Conservation (phyloP, 2,888 invertebrate species). For the Melieria omissa region DNA sequence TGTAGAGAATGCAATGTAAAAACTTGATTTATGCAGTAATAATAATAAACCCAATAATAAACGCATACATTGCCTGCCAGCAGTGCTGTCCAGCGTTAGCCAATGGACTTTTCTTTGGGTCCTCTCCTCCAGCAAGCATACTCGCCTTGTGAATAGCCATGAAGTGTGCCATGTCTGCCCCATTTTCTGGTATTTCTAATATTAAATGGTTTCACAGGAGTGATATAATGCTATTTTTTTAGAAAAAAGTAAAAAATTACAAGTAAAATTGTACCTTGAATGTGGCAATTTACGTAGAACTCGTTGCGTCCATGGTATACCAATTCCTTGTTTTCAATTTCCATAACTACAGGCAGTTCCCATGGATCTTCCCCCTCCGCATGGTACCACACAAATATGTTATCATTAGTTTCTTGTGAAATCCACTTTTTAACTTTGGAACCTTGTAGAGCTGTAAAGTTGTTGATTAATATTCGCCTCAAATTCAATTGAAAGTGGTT, state of each 20-base stretch:
- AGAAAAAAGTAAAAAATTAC: no score
- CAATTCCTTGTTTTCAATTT: constrained; percentile 71
- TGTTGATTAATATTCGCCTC: no score
- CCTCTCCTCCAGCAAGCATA: constrained; percentile 69
- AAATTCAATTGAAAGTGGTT: constrained; percentile 19
- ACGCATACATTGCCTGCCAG: constrained; percentile 69
- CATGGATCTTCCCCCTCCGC: constrained; percentile 79
- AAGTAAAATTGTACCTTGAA: constrained; percentile 66
- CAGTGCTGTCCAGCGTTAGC: constrained; percentile 68
- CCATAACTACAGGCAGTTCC: constrained; percentile 71
- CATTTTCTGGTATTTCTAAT: constrained; percentile 85
- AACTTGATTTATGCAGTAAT: no score
- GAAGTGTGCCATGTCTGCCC: constrained; percentile 86
- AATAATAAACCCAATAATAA: no score
- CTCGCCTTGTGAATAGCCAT: constrained; percentile 78
- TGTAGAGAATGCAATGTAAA: background rate
- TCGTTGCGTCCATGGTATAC: constrained; percentile 81
- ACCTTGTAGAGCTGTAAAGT: constrained; percentile 73
- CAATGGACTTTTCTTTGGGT: constrained; percentile 56
- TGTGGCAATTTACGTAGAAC: constrained; percentile 80
- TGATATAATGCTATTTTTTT: no score
- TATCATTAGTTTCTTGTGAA: constrained; percentile 76
- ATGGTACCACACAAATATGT: constrained; percentile 86
- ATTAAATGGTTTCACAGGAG: background rate
- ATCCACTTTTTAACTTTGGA: constrained; percentile 78